Base-by-base conservation (phyloP, 1,140 invertebrate species). In the Calosoma granatense region DNA sequence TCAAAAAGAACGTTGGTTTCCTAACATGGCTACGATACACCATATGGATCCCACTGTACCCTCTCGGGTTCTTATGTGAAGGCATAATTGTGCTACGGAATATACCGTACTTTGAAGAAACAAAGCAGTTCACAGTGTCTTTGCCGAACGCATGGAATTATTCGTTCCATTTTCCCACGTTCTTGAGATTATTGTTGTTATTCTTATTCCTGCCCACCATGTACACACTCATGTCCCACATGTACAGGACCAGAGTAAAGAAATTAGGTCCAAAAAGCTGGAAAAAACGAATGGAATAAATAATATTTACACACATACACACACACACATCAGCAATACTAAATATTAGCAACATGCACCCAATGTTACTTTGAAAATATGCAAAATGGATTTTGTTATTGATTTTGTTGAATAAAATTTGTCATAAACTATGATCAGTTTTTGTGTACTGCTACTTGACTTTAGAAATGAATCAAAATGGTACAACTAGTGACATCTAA, bases 21-120 rank as follows among this genome's bases (percentile, higher is more conserved):
- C 68, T 97, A n/a, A 95, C 90, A 0, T 97, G 93, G 94, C 71
- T 96, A 0, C 78, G 94, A 21, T 97, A 97, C 67, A 90, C 89
- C 0, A 78, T 93, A 23, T 97, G 94, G 94, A 93, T 97, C 57
- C 83, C 88, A 0, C 74, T 97, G 0, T 97, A 96, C 72, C 94
- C 94, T 0, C 65, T 95, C 51, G 93, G 92, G 14, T 85, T 95
- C 64, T 61, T 94, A 1, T 88, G 87, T 67, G 94, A 97, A 79
- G 87, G 89, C 53, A 83, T 88, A 2, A 81, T 92, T 26, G 78
- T 90, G 23, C 72, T 90, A 11, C 77, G 85, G 60, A 85, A 90
- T 69, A 90, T 96, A 70, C 88, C 91, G 2, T 92, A 92, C 65
- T 91, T 94, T 72, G 88, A 93, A 61, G 88, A 94, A 68, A 92